A percentile compares a stretch with the other conserved stretches of the same genome.
Conservation (phyloP, 1,140 invertebrate genomes). For the Drosophila nasuta region DNA sequence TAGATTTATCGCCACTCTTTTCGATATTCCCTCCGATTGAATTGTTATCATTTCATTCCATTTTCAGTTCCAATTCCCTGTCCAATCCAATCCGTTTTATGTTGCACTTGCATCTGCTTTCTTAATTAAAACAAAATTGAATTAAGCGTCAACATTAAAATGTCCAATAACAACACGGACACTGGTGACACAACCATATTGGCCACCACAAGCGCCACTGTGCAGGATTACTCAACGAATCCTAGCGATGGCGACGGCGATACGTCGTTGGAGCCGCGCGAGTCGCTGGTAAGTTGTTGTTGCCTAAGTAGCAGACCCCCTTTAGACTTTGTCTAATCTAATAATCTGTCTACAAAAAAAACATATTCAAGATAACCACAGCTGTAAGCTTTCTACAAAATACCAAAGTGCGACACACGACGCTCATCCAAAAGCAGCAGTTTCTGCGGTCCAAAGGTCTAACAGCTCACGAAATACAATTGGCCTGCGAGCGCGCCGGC, state of each 20-base stretch:
- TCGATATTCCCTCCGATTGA: neutral
- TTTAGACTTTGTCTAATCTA: slow-evolving; percentile 56
- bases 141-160: slow-evolving; percentile 73
- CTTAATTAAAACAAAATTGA: slow-evolving; percentile 73
- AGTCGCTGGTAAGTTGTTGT: slow-evolving; percentile 71
- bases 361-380: slow-evolving; percentile 89
- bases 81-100: slow-evolving; percentile 6
- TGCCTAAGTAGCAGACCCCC: neutral
- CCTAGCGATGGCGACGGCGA: slow-evolving; percentile 18
- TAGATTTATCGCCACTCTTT: neutral
- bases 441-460: slow-evolving; percentile 93
- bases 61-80: slow-evolving; percentile 1
- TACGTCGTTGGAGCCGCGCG: slow-evolving; percentile 57
- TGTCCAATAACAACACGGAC: slow-evolving; percentile 78
- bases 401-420: slow-evolving; percentile 91
- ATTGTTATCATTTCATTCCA: slow-evolving; percentile 21
- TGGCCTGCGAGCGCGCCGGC: slow-evolving; percentile 88
- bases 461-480: slow-evolving; percentile 91
- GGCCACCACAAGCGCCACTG: slow-evolving; percentile 55
- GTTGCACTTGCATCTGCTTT: slow-evolving; percentile 26
- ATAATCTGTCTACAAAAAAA: slow-evolving; percentile 26
- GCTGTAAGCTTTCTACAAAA: slow-evolving; percentile 95
- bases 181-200: slow-evolving; percentile 78
- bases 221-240: slow-evolving; percentile 40
- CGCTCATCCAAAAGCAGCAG: slow-evolving; percentile 90